These are phyloP conservation scores for Dasypogon diadema DNA, from an alignment of 2,888 invertebrate genomes.

Conservation along the genomic window DNA sequence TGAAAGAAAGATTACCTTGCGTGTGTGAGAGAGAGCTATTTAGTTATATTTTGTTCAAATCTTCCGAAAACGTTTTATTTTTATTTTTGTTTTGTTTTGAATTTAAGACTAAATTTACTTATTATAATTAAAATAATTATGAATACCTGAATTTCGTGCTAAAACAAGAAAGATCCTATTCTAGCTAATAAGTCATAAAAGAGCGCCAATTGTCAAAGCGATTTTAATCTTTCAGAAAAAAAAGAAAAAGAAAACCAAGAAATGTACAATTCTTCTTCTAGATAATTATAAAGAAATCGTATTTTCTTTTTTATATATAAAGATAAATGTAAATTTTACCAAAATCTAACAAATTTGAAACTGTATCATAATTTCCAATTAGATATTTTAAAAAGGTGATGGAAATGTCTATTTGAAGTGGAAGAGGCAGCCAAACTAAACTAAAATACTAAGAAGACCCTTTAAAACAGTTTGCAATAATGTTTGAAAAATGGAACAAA, in stretches of 20 bases:
- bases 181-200: constrained; percentile 31
- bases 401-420: not conserved
- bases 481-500: not conserved
- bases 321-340: constrained; percentile 44
- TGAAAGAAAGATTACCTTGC: not conserved
- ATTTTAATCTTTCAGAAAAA: constrained; percentile 13
- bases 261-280: constrained; percentile 48
- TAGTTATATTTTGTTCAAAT: constrained; percentile 5
- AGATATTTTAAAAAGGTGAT: constrained; percentile 5
- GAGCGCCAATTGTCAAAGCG: constrained; percentile 33
- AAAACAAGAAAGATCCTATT: constrained; percentile 37
- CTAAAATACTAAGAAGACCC: not conserved
- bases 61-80: constrained; percentile 16
- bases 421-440: not conserved
- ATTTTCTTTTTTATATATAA: constrained; percentile 41
- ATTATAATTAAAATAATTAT: not conserved
- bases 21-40: not conserved
- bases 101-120: not conserved
- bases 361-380: constrained; percentile 31
- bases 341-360: constrained; percentile 27
- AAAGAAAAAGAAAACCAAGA: constrained; percentile 13
- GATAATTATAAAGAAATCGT: constrained; percentile 30
- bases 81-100: constrained; percentile 4
- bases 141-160: constrained; percentile 47
- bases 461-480: not conserved